Conservation (phyloP, 2,888 invertebrate species). For the Nymphalis c-album region DNA sequence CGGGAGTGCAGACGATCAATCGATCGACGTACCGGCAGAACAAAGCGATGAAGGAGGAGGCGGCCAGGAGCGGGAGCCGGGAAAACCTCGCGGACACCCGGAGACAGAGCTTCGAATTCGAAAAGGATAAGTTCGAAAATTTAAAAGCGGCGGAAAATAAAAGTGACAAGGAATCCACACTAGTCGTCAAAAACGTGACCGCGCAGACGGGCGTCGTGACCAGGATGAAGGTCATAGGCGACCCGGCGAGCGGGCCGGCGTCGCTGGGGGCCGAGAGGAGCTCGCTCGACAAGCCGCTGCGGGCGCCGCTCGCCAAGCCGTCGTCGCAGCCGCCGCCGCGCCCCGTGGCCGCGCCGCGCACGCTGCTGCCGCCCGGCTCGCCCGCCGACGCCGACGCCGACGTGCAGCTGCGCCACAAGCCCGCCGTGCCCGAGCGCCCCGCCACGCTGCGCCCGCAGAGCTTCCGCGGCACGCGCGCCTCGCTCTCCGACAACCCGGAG, state of each 20-base stretch:
- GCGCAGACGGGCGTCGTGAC: constrained; percentile 73
- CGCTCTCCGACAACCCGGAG: constrained; percentile 47
- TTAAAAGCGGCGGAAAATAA: constrained; percentile 47
- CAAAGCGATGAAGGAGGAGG: constrained; percentile 75
- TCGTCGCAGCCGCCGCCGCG: constrained; percentile 79
- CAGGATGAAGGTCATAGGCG: constrained; percentile 68
- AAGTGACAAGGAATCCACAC: constrained; percentile 52
- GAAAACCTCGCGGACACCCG: constrained; percentile 70
- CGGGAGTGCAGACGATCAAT: constrained; percentile 83
- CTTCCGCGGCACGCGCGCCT: constrained; percentile 71
- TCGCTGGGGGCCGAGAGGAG: constrained; percentile 52
- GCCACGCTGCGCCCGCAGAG: constrained; percentile 84
- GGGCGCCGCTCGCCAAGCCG: constrained; percentile 59
- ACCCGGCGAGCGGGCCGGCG: constrained; percentile 62
- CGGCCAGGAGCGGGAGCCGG: constrained; percentile 63
- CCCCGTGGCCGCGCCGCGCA: constrained; percentile 77
- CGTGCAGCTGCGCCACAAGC: constrained; percentile 85
- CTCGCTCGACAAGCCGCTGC: constrained; percentile 47
- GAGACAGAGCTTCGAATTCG: constrained; percentile 81
- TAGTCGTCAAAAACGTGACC: constrained; percentile 64
- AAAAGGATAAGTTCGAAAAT: constrained; percentile 71
- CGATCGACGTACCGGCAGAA: constrained; percentile 80
- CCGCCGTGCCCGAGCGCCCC: constrained; percentile 91
- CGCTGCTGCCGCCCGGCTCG: constrained; percentile 60
- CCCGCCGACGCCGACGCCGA: constrained; percentile 56